Conservation (phyloP, 2,113 vertebrate species). For the Anoura caudifer region DNA sequence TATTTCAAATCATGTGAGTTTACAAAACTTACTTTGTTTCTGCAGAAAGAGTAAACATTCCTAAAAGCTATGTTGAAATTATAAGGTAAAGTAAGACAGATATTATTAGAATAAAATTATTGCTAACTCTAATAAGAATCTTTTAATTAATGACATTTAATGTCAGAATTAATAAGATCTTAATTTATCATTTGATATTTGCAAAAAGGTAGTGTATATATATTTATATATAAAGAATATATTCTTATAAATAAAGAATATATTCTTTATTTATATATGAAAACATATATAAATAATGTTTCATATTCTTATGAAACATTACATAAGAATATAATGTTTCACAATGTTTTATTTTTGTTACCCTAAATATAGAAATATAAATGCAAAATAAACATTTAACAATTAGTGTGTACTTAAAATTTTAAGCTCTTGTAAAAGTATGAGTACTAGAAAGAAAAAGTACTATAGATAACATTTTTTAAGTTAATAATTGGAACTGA, state of each 20-base stretch:
- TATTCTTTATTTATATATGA: too few species aligned
- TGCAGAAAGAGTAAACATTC: neutral
- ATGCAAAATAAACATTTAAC: neutral
- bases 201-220: neutral
- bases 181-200: neutral
- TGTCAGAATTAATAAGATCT: neutral
- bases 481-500: neutral
- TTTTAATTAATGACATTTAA: neutral
- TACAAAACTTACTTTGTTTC: neutral
- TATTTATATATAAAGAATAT: too few species aligned
- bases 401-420: neutral
- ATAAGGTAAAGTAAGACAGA: neutral
- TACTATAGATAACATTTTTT: neutral
- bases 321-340: neutral
- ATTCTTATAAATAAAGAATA: too few species aligned
- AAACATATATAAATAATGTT: too few species aligned
- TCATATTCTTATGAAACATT: too few species aligned
- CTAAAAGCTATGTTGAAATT: neutral
- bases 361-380: neutral
- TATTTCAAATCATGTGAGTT: neutral
- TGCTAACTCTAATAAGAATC: neutral
- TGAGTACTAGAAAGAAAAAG: neutral
- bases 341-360: neutral
- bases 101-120: slow-evolving; percentile 1
- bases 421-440: neutral